Evolutionary conservation across 2,888 invertebrate genomes (phyloP).

Genomic region (Amphipyra berbera): DNA sequence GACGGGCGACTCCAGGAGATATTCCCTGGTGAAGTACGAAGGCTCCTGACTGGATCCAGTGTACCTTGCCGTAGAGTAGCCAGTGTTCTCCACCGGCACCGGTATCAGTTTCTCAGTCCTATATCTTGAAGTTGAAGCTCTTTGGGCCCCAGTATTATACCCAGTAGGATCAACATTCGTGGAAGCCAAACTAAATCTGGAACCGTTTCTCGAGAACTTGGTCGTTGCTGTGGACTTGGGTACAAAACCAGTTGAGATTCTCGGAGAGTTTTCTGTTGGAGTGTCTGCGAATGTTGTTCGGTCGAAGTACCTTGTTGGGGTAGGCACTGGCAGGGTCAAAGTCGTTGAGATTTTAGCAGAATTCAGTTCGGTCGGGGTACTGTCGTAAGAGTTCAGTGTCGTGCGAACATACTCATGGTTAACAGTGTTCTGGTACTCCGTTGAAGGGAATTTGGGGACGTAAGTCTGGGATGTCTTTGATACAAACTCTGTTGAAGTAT

Average conservation of each 20-base stretch:
- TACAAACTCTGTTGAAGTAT: slow-evolving; percentile 52
- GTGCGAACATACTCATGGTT: slow-evolving; percentile 41
- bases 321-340: slow-evolving; percentile 30
- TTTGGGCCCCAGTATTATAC: slow-evolving; percentile 43
- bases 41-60: slow-evolving; percentile 76
- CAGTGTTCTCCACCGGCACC: slow-evolving; percentile 73
- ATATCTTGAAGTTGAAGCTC: slow-evolving; percentile 42
- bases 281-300: slow-evolving; percentile 40
- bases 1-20: slow-evolving; percentile 83
- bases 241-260: slow-evolving; percentile 33
- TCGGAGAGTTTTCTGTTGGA: slow-evolving; percentile 39
- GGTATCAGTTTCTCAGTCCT: slow-evolving; percentile 66
- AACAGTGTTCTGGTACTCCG: slow-evolving; percentile 45
- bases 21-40: slow-evolving; percentile 83
- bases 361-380: slow-evolving; percentile 40
- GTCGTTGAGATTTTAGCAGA: slow-evolving; percentile 48
- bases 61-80: slow-evolving; percentile 74
- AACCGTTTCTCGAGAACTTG: slow-evolving; percentile 32
- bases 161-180: slow-evolving; percentile 34
- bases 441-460: slow-evolving; percentile 47
- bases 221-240: slow-evolving; percentile 46
- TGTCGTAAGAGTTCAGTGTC: slow-evolving; percentile 37
- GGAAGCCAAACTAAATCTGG: slow-evolving; percentile 24
- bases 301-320: slow-evolving; percentile 40
- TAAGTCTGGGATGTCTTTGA: slow-evolving; percentile 44